Percentiles rank a stretch among this genome's conserved stretches.
Evolutionary conservation across 2,888 invertebrate species (phyloP).

Genomic region (Callinectes sapidus): DNA sequence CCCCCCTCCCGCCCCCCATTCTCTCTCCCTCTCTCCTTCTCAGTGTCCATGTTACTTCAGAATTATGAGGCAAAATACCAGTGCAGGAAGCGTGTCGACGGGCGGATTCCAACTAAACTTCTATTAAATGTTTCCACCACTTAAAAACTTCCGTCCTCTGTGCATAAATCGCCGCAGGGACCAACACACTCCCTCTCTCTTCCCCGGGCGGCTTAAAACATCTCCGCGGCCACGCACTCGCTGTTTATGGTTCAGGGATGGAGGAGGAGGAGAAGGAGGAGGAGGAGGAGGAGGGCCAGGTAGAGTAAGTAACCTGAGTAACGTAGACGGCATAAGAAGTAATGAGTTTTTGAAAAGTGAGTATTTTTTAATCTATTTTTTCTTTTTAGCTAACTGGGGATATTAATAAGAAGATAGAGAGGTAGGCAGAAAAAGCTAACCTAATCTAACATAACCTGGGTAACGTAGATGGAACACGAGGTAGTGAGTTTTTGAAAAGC

Average conservation of each 20-base stretch:
- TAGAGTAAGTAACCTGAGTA: too few relatives aligned
- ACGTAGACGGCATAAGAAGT: background rate
- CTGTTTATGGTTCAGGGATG: background rate
- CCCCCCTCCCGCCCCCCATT: background rate
- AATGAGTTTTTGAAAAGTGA: background rate
- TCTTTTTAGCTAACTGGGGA: too few relatives aligned
- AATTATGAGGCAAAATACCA: conserved; percentile 4
- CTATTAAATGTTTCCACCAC: background rate
- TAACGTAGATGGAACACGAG: too few relatives aligned
- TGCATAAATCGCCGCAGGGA: background rate
- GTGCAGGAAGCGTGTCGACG: background rate
- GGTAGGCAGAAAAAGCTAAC: too few relatives aligned
- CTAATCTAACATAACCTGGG: too few relatives aligned
- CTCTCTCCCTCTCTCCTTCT: background rate
- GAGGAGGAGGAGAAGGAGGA: background rate
- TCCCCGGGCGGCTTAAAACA: background rate
- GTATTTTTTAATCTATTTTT: too few relatives aligned
- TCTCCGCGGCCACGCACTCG: background rate
- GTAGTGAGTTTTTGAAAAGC: background rate
- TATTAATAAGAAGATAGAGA: too few relatives aligned
- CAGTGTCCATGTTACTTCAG: background rate
- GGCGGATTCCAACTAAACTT: background rate
- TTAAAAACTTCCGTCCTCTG: background rate
- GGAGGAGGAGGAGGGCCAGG: background rate
- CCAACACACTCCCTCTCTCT: background rate